Base-by-base conservation (phyloP, 2,888 invertebrate genomes). In the Eilema sororculum region DNA sequence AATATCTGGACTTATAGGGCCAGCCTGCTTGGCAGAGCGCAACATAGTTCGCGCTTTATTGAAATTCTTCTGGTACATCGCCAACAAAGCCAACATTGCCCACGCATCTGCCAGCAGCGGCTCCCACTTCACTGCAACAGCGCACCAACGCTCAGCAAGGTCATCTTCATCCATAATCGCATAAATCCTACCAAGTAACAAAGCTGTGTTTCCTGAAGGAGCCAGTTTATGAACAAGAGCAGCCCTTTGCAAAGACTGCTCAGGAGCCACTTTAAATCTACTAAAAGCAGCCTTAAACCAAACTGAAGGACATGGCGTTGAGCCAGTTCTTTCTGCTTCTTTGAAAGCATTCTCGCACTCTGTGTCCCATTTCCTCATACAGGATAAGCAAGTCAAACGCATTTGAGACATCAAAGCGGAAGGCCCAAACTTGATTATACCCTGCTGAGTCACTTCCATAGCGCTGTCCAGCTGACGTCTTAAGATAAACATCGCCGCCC, bases 51-150 rank as follows among this genome's bases (percentile, higher is more conserved):
- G 87, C 2, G 93, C 94, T 77, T 89, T 91, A 12, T 91, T 83
- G 2, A 90, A 25, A 30, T 92, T 83, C 62, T 84, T 86, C 56
- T 90, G 87, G 61, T 87, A 81, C 86, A 94, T 89, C 12, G 93
- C 93, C 56, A 94, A 76, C 24, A 93, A 64, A n/a, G 91, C 89
- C 74, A 95, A 77, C 74, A 93, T 82, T 4, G 93, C 94, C 95
- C 95, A 95, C 0, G 90, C 95, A 79, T 95, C 93, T 5, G 95
- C 87, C 37, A 95, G 80, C 33, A 89, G 78, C 1, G 95, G 93
- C 74, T 95, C 95, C 28, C 83, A 70, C 68, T 92, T 91, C 0
- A 95, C 93, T 57, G 95, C 91, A 57, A 79, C 90, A 0, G 93
- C 86, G 8, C 89, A 88, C 95, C 95, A 95, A 13, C 93, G 90